Evolutionary conservation across 2,888 invertebrate species (phyloP), one percentile per base, ranked within the genome.

Genomic region (Yponomeuta evonymella): DNA sequence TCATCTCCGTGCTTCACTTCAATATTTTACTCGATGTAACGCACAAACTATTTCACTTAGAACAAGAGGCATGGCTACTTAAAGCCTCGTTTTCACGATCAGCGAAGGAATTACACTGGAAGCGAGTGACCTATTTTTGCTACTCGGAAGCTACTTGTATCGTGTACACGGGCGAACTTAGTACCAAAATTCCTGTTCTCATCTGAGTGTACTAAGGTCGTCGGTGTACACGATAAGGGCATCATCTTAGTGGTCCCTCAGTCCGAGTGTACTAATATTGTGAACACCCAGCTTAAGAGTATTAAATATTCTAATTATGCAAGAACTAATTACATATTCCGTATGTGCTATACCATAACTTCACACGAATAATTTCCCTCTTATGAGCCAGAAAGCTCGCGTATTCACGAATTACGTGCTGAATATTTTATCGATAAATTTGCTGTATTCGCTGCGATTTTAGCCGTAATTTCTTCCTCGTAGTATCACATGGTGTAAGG

Each of bases 401-500:
- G 51, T 58, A 58, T 58, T 58, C 51, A 12, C 15, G 51, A 58
- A 58, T 58, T 15, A 15, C 51, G 51, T 58, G 15, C 51, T 58
- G 51, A 58, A 58, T 58, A 58, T 58, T 58, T 58, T 58, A 58
- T 58, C 51, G 51, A 58, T 58, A 58, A 58, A 58, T 51, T 51
- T 12, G 8, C 51, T 58, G 12, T 58, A 58, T 1, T 15, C 15
- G 51, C 51, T 58, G 51, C 15, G 51, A 58, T 58, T 58, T 58
- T 15, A 15, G 5, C 51, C 8, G 15, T 43, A 5, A 43, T 43
- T 43, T 8, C 43, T 8, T 43, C 9, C 43, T 43, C 6, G 43
- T 5, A 43, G 8, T 43, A 43, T 36, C 43, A 8, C 43, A 43
- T 43, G 43, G 43, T 5, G 5, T 33, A 33, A 33, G 2, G 1